Percentiles rank a stretch among this genome's conserved stretches.
phyloP scores from a whole-genome alignment of 2,888 invertebrate genomes.

The Noctua fimbriata region DNA sequence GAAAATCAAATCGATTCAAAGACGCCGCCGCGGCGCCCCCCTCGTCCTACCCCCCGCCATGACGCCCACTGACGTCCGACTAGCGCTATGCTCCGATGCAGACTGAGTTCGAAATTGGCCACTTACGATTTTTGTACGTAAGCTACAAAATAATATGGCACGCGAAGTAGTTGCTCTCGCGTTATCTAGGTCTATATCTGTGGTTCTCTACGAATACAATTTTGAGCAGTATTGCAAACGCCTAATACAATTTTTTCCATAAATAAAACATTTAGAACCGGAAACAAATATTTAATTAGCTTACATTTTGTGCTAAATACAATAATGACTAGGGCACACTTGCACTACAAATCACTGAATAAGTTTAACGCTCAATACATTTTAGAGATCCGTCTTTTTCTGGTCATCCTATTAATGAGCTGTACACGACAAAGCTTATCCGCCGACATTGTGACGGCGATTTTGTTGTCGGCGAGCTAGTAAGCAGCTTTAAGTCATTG shows the following conservation, averaged over 20 bases:
- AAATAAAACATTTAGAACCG: background rate
- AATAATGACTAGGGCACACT: background rate
- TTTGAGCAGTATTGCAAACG: background rate
- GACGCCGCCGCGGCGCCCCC: no score
- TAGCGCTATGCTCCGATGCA: no score
- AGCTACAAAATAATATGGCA: no score
- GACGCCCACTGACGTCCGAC: no score
- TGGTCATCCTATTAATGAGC: background rate
- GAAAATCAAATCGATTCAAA: no score
- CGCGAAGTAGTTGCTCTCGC: no score
- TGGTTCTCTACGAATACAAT: background rate
- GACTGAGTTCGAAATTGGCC: no score
- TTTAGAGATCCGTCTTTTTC: background rate
- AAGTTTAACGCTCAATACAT: background rate
- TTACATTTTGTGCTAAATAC: conserved; percentile 1
- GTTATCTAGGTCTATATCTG: no score
- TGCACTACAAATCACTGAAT: background rate
- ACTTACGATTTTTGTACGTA: no score
- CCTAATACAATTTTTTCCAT: background rate
- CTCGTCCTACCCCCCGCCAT: no score
- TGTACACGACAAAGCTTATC: background rate
- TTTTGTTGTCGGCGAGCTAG: background rate
- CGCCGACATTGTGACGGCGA: background rate
- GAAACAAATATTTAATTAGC: background rate
- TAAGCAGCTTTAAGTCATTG: background rate